Base-by-base conservation (phyloP, 2,113 vertebrate species). In the Sphaerodactylus townsendi region DNA sequence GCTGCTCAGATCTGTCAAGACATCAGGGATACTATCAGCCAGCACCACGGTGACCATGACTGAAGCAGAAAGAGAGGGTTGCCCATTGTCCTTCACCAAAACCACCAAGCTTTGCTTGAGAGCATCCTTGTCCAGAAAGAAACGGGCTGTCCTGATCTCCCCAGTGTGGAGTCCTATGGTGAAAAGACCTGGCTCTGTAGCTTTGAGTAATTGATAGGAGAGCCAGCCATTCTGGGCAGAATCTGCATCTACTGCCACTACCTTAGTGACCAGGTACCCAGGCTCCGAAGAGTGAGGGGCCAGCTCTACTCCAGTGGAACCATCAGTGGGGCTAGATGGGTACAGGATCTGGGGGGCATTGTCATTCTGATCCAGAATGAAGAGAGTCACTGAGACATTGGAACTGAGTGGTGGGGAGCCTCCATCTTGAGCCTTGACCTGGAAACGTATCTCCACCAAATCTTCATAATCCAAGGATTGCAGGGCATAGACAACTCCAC, bases 201-300 rank as follows among this genome's bases (percentile, higher is more conserved):
- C 85, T 87, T 90, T 84, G 4, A 68, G 77, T 56, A 92, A 84
- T 41, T 92, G 79, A 33, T 94, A 93, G 0, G 86, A 91, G 39
- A 95, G 82, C 86, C 90, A 93, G 3, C 89, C 91, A 62, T 96
- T 93, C 82, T 93, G 91, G 0, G 92, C 93, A 71, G 89, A 86
- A 79, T 95, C 94, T 62, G 86, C 89, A 72, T 96, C 95, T 82
- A 95, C 91, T 56, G 94, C 94, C 87, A 95, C 92, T 89, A 96
- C 91, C 81, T 95, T 96, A 76, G 94, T 93, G 41, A 95, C 95
- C 85, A 96, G 89, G 79, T 93, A 91, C 10, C 90, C 93, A 0
- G 80, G 59, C 0, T 1, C 65, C 0, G 68, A 87, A 73, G 64
- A 84, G 3, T 59, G 83, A 1, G 85, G 88, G 33, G 83, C 86